Evolutionary conservation across 1,140 invertebrate species (phyloP), one percentile per base, ranked within the genome.

Genomic region (Neodiprion pinetum): DNA sequence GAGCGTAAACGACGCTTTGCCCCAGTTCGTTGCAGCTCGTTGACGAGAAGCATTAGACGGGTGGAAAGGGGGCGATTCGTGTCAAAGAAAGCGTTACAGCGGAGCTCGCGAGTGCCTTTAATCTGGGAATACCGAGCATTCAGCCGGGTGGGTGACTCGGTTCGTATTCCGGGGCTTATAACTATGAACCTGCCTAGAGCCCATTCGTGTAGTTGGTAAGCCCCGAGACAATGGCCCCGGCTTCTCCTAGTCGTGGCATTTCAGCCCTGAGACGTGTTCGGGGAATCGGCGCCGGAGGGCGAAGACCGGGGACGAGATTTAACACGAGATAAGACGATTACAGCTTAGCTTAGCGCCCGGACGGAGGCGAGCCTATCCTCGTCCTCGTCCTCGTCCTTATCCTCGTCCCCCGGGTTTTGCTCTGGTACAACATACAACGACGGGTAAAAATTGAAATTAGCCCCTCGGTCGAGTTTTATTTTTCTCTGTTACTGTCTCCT

Each of bases 241-340:
- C 47, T 47, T 71, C 71, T 78, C 74, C 67, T 71, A 68, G 77
- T 79, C 75, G 75, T 73, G n/a, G 53, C 11, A 17, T 61, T 61
- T 61, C 11, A 61, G n/a, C n/a, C 53, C 53, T 40, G n/a, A 61
- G 53, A 61, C n/a, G 53, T 61, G n/a, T 47, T 14, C 68, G 12
- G 11, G 47, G 68, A 69, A 69, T 11, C 11, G 9, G 47, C 47
- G 68, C 11, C 21, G 11, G 23, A 28, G 47, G 68, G 14, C n/a
- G 23, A 69, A 40, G 70, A 48, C 67, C 75, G 73, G 74, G 78
- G 76, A 76, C 76, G 78, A 84, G 83, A 87, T 86, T 87, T 81
- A 86, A 85, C 82, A 84, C 77, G 79, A 81, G 82, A 83, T 86
- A 86, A 87, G 85, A 86, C 83, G 84, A 87, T 87, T 87, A 86